phyloP scores from a whole-genome alignment of 37 sponge, comb jelly and placozoan species.

The Oopsacas minuta region DNA sequence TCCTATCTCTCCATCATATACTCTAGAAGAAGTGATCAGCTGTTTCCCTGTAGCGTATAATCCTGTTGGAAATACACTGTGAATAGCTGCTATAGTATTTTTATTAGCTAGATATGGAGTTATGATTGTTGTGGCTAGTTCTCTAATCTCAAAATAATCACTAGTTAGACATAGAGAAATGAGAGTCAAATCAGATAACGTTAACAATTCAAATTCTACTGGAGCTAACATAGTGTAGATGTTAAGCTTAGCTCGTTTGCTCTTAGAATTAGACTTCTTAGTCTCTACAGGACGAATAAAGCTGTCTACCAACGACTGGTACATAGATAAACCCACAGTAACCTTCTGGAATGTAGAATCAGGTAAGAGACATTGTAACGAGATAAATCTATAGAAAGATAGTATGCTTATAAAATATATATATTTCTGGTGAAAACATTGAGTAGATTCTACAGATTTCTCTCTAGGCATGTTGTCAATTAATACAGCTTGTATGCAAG shows the following conservation, averaged over 20 bases:
- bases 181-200: background rate
- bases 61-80: background rate
- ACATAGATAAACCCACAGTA: background rate
- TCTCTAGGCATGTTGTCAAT: background rate
- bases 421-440: background rate
- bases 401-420: background rate
- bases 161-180: background rate
- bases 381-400: background rate
- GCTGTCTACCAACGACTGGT: background rate
- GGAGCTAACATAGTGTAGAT: background rate
- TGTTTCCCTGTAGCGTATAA: background rate
- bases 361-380: background rate
- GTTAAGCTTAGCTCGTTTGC: background rate
- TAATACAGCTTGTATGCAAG: background rate
- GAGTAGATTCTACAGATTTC: background rate
- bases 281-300: background rate
- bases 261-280: conserved; percentile 13
- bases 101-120: background rate
- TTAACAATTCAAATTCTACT: background rate
- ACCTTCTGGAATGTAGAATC: conserved; percentile 15
- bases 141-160: background rate
- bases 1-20: background rate
- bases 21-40: background rate
- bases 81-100: background rate
- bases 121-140: background rate